A percentile compares a stretch with the other conserved stretches of the same genome.
phyloP scores from a whole-genome alignment of 2,113 vertebrate species.

The Piprites chloris region DNA sequence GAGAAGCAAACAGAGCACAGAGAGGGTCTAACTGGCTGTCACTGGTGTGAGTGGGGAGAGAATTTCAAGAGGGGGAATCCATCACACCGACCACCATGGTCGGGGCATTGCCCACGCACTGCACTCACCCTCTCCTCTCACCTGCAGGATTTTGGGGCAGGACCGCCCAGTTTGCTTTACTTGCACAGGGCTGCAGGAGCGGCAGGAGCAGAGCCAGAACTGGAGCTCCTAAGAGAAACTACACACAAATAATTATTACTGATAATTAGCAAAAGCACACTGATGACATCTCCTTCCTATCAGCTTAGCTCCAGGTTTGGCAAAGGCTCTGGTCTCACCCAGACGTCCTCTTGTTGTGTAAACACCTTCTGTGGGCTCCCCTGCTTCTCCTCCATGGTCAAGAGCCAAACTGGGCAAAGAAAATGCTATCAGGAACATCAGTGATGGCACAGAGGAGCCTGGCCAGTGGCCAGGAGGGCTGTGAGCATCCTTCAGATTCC shows the following conservation, averaged over 20 bases:
- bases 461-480: not conserved
- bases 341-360: not conserved
- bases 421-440: fast-evolving
- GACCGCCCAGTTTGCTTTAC: not conserved
- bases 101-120: not conserved
- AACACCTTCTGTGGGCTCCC: not conserved
- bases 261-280: not conserved
- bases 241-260: constrained; percentile 9
- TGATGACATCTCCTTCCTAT: not conserved
- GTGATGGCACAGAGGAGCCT: not conserved
- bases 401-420: not conserved
- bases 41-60: not conserved
- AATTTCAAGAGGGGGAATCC: no score
- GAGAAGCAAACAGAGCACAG: not conserved
- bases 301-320: not conserved
- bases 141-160: not conserved
- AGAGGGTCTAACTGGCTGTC: not conserved
- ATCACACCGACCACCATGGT: fast-evolving
- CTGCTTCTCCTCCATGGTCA: not conserved
- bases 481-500: not conserved
- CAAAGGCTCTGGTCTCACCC: not conserved
- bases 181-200: not conserved
- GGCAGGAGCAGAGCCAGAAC: not conserved
- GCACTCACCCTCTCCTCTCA: not conserved
- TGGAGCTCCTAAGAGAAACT: not conserved